Conservation (phyloP, 2,888 invertebrate species). For the Leistus spinibarbis region DNA sequence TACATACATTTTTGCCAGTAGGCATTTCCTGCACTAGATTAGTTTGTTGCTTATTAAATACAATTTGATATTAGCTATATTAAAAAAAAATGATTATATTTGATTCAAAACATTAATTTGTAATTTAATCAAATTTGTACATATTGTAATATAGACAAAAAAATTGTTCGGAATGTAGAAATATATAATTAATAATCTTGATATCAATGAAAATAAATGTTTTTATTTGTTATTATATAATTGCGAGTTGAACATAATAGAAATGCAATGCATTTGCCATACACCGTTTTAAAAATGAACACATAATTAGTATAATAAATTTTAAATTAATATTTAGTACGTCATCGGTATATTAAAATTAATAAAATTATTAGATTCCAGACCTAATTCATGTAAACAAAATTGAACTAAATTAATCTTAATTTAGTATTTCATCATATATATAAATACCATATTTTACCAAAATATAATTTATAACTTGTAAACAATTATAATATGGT, state of each 20-base stretch:
- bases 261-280: neutral
- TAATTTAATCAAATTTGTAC: neutral
- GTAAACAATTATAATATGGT: constrained; percentile 1
- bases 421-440: neutral
- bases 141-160: too few species aligned
- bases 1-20: too few species aligned
- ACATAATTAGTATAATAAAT: neutral
- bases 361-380: neutral
- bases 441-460: neutral
- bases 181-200: neutral
- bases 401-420: neutral
- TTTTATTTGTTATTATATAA: neutral
- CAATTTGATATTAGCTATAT: too few species aligned
- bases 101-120: neutral
- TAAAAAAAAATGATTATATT: neutral
- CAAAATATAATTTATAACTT: neutral
- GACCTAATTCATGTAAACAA: neutral
- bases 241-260: neutral
- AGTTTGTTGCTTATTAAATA: too few species aligned
- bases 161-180: neutral
- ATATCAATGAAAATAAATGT: neutral
- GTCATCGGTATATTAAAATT: neutral
- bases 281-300: neutral
- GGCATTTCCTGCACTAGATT: too few species aligned
- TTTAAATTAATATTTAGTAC: neutral